Evolutionary conservation across 92 coral and sea anemone genomes (phyloP).

Genomic region (Diadumene lineata): DNA sequence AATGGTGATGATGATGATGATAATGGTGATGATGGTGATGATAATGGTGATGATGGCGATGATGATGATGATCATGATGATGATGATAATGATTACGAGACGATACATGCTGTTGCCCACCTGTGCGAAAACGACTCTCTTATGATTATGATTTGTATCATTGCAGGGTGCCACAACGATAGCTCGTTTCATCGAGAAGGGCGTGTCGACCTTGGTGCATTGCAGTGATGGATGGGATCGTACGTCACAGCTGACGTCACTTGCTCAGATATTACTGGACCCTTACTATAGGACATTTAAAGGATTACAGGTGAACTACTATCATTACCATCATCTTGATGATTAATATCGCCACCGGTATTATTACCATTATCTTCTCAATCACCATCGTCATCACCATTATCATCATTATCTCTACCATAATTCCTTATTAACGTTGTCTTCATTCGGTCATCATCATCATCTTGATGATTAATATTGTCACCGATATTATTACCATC

Average conservation of each 20-base stretch:
- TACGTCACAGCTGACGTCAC: conserved; percentile 92
- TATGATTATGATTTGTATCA: not conserved
- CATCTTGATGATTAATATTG: not conserved
- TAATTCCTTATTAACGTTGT: not conserved
- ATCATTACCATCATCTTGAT: not conserved
- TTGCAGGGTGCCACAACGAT: conserved; percentile 88
- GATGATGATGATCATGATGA: not conserved
- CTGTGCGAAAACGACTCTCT: too few species aligned
- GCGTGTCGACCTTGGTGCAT: conserved; percentile 93
- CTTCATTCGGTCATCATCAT: not conserved
- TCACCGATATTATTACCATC: not conserved
- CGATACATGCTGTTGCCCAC: too few species aligned
- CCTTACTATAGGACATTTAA: conserved; percentile 89
- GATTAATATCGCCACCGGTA: not conserved
- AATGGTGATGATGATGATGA: not conserved
- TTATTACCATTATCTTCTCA: not conserved
- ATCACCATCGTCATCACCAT: not conserved
- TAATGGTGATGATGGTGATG: not conserved
- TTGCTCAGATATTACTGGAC: conserved; percentile 88
- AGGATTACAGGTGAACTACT: conserved; percentile 76
- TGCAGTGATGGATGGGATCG: conserved; percentile 99
- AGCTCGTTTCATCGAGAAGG: conserved; percentile 91
- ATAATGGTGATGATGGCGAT: not conserved
- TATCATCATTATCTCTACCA: not conserved
- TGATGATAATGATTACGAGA: not conserved